Conservation (phyloP, 2,888 invertebrate species). For the Ennomos fuscantarius region DNA sequence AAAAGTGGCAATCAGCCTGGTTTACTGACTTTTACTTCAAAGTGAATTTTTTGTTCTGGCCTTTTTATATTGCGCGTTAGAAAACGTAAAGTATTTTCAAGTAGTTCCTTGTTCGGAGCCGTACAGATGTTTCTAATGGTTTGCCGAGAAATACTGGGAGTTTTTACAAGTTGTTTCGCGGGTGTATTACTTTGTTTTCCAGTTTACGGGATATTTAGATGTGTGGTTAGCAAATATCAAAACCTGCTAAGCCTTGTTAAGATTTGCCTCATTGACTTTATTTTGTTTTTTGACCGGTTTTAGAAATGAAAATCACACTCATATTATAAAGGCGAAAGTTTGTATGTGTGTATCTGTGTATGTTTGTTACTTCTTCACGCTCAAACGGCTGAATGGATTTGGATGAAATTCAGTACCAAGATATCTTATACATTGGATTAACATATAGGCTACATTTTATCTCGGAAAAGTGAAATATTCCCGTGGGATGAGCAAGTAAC, state of each 20-base stretch:
- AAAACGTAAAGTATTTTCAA: conserved; percentile 52
- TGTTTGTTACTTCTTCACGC: too few species aligned
- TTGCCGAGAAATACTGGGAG: conserved; percentile 34
- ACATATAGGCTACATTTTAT: too few species aligned
- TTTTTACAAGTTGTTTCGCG: conserved; percentile 32
- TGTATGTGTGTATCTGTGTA: too few species aligned
- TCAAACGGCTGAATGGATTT: too few species aligned
- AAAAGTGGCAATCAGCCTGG: conserved; percentile 75
- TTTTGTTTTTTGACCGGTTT: neutral
- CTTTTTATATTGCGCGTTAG: conserved; percentile 59
- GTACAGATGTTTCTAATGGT: conserved; percentile 45
- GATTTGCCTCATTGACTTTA: neutral
- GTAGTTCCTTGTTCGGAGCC: conserved; percentile 50
- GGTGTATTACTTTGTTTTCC: conserved; percentile 19
- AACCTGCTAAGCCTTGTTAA: neutral
- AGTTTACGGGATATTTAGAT: conserved; percentile 1
- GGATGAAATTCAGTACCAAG: too few species aligned
- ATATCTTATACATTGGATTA: too few species aligned
- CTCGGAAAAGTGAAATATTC: too few species aligned
- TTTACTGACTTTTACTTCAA: conserved; percentile 70
- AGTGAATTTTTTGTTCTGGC: conserved; percentile 63
- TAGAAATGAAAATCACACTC: too few species aligned
- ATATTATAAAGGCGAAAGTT: too few species aligned
- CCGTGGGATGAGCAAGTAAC: too few species aligned
- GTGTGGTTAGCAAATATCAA: conserved; percentile 6